These are phyloP conservation scores for Criorhina ranunculi DNA, from an alignment of 2,888 invertebrate genomes.

Conservation along the genomic window DNA sequence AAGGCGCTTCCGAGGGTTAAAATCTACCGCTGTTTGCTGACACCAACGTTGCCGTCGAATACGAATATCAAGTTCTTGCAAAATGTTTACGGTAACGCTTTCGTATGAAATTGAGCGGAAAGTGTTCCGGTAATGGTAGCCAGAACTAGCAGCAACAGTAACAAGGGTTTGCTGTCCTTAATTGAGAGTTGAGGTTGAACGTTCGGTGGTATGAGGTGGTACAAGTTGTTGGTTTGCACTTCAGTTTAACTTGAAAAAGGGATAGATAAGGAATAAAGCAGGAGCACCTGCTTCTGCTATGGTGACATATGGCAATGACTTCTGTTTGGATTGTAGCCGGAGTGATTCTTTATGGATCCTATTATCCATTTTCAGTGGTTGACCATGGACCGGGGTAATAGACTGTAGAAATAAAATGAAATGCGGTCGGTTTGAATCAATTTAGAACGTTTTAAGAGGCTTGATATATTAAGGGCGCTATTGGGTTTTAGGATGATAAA, in stretches of 20 bases:
- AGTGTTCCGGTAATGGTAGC: conserved; percentile 63
- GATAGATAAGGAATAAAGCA: neutral
- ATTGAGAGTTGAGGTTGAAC: conserved; percentile 66
- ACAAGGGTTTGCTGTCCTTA: conserved; percentile 47
- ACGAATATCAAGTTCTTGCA: conserved; percentile 67
- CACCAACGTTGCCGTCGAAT: conserved; percentile 17
- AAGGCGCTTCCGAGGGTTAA: conserved; percentile 20
- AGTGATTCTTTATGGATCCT: conserved; percentile 37
- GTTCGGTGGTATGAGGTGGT: conserved; percentile 22
- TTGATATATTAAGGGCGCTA: too few species aligned
- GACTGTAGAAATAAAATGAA: too few species aligned
- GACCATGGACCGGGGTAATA: too few species aligned
- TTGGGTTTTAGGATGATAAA: too few species aligned
- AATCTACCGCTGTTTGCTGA: neutral
- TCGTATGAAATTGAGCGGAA: conserved; percentile 72
- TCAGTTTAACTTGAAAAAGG: conserved; percentile 8
- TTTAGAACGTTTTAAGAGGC: too few species aligned
- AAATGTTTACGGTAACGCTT: conserved; percentile 69
- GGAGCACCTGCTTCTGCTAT: conserved; percentile 12
- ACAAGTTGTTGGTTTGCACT: conserved; percentile 33
- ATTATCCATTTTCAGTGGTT: too few species aligned
- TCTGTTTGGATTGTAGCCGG: conserved; percentile 11
- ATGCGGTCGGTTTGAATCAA: too few species aligned
- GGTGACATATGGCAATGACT: conserved; percentile 34
- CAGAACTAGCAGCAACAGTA: neutral